Conservation (phyloP, 2,797 vertebrate genomes). For the Macrochelys suwanniensis region DNA sequence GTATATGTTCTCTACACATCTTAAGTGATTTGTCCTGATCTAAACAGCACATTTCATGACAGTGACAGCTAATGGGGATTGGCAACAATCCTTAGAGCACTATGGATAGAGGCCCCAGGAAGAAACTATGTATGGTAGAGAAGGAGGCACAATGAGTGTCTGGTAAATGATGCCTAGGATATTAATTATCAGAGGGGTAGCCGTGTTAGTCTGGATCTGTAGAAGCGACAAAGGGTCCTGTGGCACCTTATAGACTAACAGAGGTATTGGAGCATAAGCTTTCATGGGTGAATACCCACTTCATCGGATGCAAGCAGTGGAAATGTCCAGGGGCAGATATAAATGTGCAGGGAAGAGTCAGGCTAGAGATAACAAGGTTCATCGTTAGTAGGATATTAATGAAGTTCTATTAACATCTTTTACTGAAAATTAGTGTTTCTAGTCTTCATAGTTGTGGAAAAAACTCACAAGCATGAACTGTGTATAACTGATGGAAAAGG, state of each 20-base stretch:
- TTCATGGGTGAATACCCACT: too few species aligned
- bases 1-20: not conserved
- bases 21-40: not conserved
- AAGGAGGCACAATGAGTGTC: fast-evolving
- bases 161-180: not conserved
- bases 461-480: not conserved
- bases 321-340: too few species aligned
- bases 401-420: not conserved
- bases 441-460: not conserved
- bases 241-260: too few species aligned
- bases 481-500: not conserved
- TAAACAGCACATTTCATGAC: not conserved
- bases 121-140: not conserved
- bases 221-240: too few species aligned
- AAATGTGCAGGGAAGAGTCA: too few species aligned
- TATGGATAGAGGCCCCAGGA: not conserved
- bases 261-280: too few species aligned
- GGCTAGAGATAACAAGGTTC: too few species aligned
- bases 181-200: too few species aligned
- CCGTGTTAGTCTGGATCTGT: too few species aligned
- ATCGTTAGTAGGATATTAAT: fast-evolving
- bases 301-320: too few species aligned
- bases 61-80: not conserved
- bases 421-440: not conserved
- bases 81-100: not conserved